Base-by-base conservation (phyloP, 37 sponge, comb jelly and placozoan genomes). In the Bolinopsis microptera region DNA sequence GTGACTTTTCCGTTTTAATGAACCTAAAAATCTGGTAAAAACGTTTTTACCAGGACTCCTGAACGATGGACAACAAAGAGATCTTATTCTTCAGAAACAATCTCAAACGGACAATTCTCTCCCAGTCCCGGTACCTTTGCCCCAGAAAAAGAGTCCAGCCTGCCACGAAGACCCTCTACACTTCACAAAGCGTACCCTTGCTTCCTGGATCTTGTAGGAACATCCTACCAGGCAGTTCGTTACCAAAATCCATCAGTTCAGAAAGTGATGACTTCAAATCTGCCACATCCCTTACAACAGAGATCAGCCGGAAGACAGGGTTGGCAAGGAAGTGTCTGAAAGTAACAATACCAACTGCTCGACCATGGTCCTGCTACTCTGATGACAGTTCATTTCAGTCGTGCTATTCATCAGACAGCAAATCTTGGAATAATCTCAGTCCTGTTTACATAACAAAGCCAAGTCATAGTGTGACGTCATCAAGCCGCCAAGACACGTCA, bases 71-170 rank as follows among this genome's bases (percentile, higher is more conserved):
- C 90, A 34, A 86, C 25, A 48, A 48, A 48, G 90, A 86, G 21
- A 39, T 39, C 26, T 38, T 86, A 8, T 86, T 86, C 36, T 86
- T 86, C 90, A 35, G 90, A 9, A 24, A 86, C 41, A 86, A 86
- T 38, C 41, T 86, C 90, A 38, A 39, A 39, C 90, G 90, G 30
- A 86, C 90, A 18, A 27, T 86, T 0, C 61, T 86, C n/a, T 86
- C 90, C 61, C 90, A 86, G 61, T 86, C 90, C 0, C 90, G 90
- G 26, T 86, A 86, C 30, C 48, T 86, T 0, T 86, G 90, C 24
- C 61, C 90, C 38, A 86, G 35, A 30, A 41, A 86, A 3, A 40
- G 90, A 18, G 61, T 48, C 61, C 61, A 48, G 61, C 61, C 61
- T 48, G 61, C 61, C 5, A 48, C 61, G 5, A 48, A 48, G 61